Evolutionary conservation across 2,888 invertebrate species (phyloP).

Genomic region (Galeopsomyia nigrocyanea): DNA sequence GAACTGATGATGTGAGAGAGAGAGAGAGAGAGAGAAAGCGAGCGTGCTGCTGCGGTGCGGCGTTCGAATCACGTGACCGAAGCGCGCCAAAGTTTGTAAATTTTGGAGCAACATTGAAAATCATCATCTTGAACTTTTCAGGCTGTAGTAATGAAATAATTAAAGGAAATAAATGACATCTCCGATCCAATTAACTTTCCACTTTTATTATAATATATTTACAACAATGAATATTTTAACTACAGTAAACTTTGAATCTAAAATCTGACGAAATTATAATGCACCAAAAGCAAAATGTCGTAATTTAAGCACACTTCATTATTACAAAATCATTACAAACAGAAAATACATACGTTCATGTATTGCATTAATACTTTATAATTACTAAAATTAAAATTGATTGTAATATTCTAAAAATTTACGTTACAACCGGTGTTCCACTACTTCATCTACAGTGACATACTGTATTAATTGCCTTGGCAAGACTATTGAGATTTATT

Average conservation of each 20-base stretch:
- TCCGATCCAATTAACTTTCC: conserved; percentile 12
- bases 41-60: background rate
- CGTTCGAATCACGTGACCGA: too few relatives aligned
- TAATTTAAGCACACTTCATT: background rate
- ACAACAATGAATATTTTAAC: conserved; percentile 33
- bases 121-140: background rate
- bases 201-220: conserved; percentile 33
- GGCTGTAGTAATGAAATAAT: background rate
- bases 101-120: background rate
- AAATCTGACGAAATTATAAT: conserved; percentile 17
- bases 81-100: too few relatives aligned
- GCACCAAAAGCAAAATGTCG: background rate
- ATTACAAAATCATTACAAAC: conserved; percentile 21
- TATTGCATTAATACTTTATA: background rate
- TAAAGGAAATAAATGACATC: conserved; percentile 1
- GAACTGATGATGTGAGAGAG: too few relatives aligned
- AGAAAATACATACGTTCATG: conserved; percentile 1
- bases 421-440: background rate
- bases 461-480: conserved; percentile 2
- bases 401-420: background rate
- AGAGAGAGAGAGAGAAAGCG: background rate
- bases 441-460: conserved; percentile 1
- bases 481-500: conserved; percentile 14
- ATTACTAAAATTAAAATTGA: conserved; percentile 16
- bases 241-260: conserved; percentile 35